Evolutionary conservation across 2,797 vertebrate species (phyloP).

Genomic region (Premnoplex brunnescens): DNA sequence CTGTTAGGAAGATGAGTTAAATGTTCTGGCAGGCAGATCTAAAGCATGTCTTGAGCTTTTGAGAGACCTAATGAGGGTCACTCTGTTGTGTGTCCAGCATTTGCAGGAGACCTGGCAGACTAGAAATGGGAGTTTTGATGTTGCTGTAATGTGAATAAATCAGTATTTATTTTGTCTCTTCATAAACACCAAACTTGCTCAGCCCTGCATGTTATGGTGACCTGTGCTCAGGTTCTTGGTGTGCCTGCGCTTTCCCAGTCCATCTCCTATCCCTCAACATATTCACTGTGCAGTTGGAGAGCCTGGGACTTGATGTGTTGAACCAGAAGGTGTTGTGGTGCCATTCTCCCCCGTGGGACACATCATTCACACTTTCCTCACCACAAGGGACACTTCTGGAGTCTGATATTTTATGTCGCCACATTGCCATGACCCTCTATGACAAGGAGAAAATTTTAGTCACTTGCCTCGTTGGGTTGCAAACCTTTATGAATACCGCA

Average conservation of each 20-base stretch:
- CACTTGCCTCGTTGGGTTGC: not conserved
- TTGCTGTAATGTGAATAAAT: not conserved
- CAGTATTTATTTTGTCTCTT: not conserved
- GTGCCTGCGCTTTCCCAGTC: not conserved
- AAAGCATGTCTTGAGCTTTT: not conserved
- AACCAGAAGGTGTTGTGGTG: not conserved
- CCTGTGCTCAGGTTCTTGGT: not conserved
- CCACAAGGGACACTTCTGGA: not conserved
- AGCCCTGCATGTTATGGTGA: accelerated
- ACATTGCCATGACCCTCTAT: not conserved
- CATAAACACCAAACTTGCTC: not conserved
- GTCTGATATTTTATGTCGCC: slow-evolving; percentile 4
- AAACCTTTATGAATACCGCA: slow-evolving; percentile 60
- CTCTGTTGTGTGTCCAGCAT: not conserved
- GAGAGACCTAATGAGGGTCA: not conserved
- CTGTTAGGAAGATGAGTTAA: not conserved
- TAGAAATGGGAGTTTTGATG: not conserved
- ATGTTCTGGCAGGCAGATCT: not conserved
- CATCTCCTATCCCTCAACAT: not conserved
- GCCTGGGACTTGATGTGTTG: not conserved
- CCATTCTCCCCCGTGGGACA: not conserved
- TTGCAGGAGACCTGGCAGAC: not conserved
- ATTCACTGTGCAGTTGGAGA: not conserved
- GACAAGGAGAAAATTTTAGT: slow-evolving; percentile 40
- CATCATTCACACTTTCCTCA: not conserved